phyloP scores from a whole-genome alignment of 2,888 invertebrate genomes.

The Aphidius colemani region DNA sequence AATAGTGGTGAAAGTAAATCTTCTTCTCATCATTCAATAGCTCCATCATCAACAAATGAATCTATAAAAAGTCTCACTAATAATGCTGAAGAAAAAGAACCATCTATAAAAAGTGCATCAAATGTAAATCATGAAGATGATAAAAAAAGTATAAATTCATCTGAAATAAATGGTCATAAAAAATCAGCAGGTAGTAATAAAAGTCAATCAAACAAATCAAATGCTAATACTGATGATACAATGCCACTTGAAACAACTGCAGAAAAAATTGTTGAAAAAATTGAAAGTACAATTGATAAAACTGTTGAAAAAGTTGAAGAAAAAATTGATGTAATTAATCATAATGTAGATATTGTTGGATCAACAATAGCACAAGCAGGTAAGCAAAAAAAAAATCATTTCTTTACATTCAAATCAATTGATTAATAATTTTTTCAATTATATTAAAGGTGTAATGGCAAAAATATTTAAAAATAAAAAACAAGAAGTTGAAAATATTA shows the following conservation, averaged over 20 bases:
- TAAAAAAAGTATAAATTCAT: slow-evolving; percentile 28
- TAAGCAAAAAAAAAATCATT: slow-evolving; percentile 6
- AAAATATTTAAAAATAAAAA: slow-evolving; percentile 46
- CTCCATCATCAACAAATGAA: slow-evolving; percentile 30
- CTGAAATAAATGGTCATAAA: slow-evolving; percentile 45
- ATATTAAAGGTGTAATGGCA: slow-evolving; percentile 44
- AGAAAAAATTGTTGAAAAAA: slow-evolving; percentile 31
- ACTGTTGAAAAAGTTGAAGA: slow-evolving; percentile 52
- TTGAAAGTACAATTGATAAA: slow-evolving; percentile 33
- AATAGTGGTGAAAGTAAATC: slow-evolving; percentile 59
- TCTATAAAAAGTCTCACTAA: slow-evolving; percentile 23
- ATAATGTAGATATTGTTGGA: slow-evolving; percentile 48
- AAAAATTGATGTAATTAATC: slow-evolving; percentile 57
- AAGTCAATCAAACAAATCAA: slow-evolving; percentile 34
- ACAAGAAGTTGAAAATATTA: slow-evolving; percentile 40
- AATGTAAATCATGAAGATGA: slow-evolving; percentile 20
- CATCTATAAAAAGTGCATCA: slow-evolving; percentile 34
- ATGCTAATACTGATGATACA: slow-evolving; percentile 37
- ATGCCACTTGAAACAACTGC: slow-evolving; percentile 35
- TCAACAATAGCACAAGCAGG: slow-evolving; percentile 44
- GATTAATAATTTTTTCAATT: no score
- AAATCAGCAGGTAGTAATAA: slow-evolving; percentile 36
- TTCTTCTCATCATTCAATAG: slow-evolving; percentile 25
- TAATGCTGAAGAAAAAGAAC: slow-evolving; percentile 5
- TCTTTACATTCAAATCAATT: no score